Base-by-base conservation (phyloP, 2,888 invertebrate species). In the Ceratothoa steindachneri region DNA sequence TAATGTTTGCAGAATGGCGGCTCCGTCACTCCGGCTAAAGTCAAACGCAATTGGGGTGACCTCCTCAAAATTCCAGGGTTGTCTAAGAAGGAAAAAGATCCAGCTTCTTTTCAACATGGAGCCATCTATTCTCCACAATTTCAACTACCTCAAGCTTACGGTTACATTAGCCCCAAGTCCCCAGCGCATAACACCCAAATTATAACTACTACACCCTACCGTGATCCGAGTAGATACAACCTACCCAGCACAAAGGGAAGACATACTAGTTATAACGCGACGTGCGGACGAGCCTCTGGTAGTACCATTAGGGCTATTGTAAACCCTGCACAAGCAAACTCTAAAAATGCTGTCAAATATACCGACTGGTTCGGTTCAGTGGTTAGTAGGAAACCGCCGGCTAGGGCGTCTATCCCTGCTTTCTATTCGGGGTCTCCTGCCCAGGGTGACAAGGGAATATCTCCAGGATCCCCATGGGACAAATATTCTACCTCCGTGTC, bases 351-450 rank as follows among this genome's bases (percentile, higher is more conserved):
- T 24, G 76, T 79, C 24, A 72, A 73, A 28, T 79, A 79, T 68
- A 79, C 76, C 2, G 79, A 79, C 30, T 79, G 79, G 79, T 79
- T 79, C 67, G 79, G 79, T 5, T 79, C 79, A 19, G 79, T 79
- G 5, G 76, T 67, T 2, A 70, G 72, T 0, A 67, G 76, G 41
- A 41, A 76, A 28, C 76, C 76, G 2, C 69, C 74, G 15, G 53
- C 72, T 3, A 71, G 79, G 4, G 72, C 79, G 4, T 72, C 76
- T 9, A 55, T 79, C 5, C 79, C 79, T n/a, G 22, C 71, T 51
- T 30, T 31, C 12, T 24, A 55, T 12, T 52, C 41, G 3, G 30
- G 71, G 15, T 1, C 52, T 5, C 72, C 31, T 15, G 15, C 30
- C 1, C 53, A 60, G n/a, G 31, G 41, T n/a, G 64, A 67, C 19